Base-by-base conservation (phyloP, 2,888 invertebrate species). In the Xestia c-nigrum region DNA sequence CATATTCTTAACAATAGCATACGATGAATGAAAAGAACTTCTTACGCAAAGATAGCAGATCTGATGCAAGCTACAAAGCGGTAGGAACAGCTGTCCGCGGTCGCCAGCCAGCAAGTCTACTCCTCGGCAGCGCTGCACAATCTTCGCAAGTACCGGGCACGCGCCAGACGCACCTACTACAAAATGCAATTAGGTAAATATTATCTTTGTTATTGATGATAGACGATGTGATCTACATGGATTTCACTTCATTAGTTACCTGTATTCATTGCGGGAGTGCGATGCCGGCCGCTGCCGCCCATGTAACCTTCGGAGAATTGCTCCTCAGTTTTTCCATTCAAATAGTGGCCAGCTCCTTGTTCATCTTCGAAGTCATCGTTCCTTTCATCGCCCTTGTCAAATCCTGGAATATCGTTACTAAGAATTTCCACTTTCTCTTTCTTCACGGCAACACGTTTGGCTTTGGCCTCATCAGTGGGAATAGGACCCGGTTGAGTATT, bases 31-130 rank as follows among this genome's bases (percentile, higher is more conserved):
- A 76, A 64, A 72, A 55, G 9, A 40, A 74, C 12, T 78, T 97
- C 98, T 97, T 97, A 98, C 98, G 90, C 98, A 98, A 83, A 98
- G 96, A 89, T 98, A 97, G 92, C 98, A 98, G 89, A 98, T 97
- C 92, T 98, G 98, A 93, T 98, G 98, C 87, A 98, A 97, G 78
- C 98, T 97, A 92, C 98, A 98, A 46, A 98, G 97, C 0, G 97
- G 97, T 78, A 98, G 96, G 80, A 98, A 97, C 61, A 97, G 95
- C 88, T 97, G 97, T 61, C 97, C 97, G 2, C 97, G 96, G 85
- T 98, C 98, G 9, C 97, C 97, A 63, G 97, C 97, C 57, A 97
- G 92, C 21, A 97, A 90, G 87, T 97, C 97, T 0, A 97, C 97
- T 64, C 97, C 96, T 50, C 97, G 97, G 89, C 98, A 98, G 76